These are phyloP conservation scores for Digitonthophagus gazella DNA, from an alignment of 2,888 invertebrate species.

Conservation along the genomic window DNA sequence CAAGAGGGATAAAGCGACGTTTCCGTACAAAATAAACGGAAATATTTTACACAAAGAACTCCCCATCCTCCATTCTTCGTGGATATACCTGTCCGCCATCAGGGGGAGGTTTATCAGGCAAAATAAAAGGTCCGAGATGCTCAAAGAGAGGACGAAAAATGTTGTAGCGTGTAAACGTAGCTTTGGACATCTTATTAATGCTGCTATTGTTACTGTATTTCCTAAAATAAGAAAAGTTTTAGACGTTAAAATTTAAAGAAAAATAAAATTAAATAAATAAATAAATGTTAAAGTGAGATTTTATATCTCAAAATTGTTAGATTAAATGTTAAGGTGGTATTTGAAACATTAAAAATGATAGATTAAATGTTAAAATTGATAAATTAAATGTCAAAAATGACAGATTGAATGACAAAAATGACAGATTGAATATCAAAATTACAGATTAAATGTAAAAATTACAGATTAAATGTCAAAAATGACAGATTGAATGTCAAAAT, in stretches of 20 bases:
- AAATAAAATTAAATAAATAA: background rate
- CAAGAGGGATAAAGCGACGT: constrained; percentile 81
- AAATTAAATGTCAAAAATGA: too few relatives aligned
- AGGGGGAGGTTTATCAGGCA: constrained; percentile 81
- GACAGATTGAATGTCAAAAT: too few relatives aligned
- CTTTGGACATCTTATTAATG: constrained; percentile 74
- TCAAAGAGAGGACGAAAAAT: constrained; percentile 82
- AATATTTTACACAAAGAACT: constrained; percentile 77
- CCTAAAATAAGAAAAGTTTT: constrained; percentile 64
- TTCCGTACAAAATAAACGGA: constrained; percentile 86
- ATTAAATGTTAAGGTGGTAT: too few relatives aligned
- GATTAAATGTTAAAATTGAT: too few relatives aligned
- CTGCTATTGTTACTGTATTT: constrained; percentile 78
- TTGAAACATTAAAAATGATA: too few relatives aligned
- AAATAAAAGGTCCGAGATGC: constrained; percentile 82
- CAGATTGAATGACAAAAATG: too few relatives aligned
- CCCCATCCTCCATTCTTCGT: constrained; percentile 78
- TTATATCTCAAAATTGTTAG: too few relatives aligned
- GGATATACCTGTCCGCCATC: constrained; percentile 78
- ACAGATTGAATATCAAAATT: too few relatives aligned
- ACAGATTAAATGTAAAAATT: too few relatives aligned
- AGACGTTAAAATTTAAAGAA: background rate
- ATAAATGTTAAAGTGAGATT: too few relatives aligned
- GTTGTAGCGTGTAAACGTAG: constrained; percentile 82
- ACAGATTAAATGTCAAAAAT: too few relatives aligned